Base-by-base conservation (phyloP, 1,140 invertebrate species). In the Platyura marginata region DNA sequence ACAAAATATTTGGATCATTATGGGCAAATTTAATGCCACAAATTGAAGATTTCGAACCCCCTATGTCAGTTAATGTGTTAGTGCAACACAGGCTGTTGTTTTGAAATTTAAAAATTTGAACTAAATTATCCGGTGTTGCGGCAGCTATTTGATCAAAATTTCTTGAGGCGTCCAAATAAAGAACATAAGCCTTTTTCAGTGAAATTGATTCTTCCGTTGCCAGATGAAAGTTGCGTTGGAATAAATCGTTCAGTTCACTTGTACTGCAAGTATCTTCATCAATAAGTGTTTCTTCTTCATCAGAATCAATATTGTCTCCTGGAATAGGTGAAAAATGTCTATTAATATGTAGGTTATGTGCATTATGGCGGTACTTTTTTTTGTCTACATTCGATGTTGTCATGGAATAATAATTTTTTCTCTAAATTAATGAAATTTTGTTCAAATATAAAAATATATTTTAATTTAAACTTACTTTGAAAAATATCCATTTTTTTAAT, bases 91-190 rank as follows among this genome's bases (percentile, higher is more conserved):
- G n/a, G 3, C n/a, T 25, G 20, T 13, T 10, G 15, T 22, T 29
- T 15, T 23, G n/a, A 9, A 23, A 19, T 11, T 42, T 21, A 13
- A 25, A 23, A 3, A 29, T 4, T 40, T 33, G 23, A 32, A 43
- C 42, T 4, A n/a, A 40, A 3, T 25, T 20, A 22, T 10, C 10
- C 4, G 29, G 23, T 10, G 29, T 41, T 4, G 3, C 4, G 3
- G 22, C 22, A 10, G 22, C 22, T 6, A 43, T 43, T 33, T 29
- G 35, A 43, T 16, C 46, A 8, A 21, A 45, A 13, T 39, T 41
- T 40, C 51, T 46, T 18, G 52, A 58, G 16, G 59, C 61, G 46
- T 51, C 57, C 20, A 64, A 43, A 32, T 43, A 49, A 1, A 64
- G 46, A 21, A 63, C 48, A 35, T 64, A 65, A 37, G 52, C 55